Conservation (phyloP, 2,113 vertebrate species). For the Chloroceryle aenea region DNA sequence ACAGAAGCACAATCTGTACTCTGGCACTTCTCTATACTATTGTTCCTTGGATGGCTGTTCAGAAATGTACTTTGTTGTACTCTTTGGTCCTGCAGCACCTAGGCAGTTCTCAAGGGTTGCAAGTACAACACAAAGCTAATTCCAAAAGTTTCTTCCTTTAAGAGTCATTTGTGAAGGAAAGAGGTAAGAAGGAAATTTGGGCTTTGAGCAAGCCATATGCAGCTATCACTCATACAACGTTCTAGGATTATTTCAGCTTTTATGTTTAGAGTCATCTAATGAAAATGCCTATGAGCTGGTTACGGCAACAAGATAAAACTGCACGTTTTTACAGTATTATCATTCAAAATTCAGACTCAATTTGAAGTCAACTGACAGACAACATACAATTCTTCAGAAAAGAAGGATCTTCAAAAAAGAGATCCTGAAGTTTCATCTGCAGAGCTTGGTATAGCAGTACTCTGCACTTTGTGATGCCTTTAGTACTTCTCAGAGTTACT, state of each 20-base stretch:
- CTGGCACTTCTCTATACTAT: background rate
- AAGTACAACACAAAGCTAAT: background rate
- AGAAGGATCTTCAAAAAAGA: background rate
- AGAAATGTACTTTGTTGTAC: background rate
- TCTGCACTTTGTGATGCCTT: background rate
- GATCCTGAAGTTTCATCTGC: background rate
- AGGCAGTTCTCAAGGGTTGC: background rate
- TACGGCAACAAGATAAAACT: background rate
- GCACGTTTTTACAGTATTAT: background rate
- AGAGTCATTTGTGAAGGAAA: background rate
- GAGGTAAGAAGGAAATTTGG: background rate
- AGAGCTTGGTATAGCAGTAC: background rate
- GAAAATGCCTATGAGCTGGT: background rate
- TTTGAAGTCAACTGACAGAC: background rate
- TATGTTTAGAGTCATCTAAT: background rate
- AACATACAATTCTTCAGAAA: background rate
- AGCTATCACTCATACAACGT: background rate
- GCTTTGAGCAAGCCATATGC: background rate
- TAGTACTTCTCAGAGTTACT: background rate
- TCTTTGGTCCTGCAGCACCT: background rate
- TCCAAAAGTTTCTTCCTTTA: background rate
- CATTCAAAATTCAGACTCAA: background rate
- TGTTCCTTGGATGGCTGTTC: background rate
- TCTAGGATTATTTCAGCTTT: background rate
- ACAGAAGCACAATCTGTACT: background rate